These are phyloP conservation scores for Drosophila nebulosa DNA, from an alignment of 1,140 invertebrate genomes.

Conservation along the genomic window DNA sequence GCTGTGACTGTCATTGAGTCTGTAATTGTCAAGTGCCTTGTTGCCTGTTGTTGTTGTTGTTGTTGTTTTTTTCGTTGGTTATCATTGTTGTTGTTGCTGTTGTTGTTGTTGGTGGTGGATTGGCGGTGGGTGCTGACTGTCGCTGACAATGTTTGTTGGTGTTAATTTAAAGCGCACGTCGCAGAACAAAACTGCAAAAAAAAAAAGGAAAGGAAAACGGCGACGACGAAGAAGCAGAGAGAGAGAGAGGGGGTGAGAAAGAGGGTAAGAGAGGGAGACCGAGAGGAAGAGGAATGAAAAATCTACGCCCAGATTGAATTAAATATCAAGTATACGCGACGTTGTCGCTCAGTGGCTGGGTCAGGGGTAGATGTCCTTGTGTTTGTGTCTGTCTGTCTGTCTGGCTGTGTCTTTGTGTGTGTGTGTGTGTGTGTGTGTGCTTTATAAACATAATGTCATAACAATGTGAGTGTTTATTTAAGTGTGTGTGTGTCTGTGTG, in stretches of 20 bases:
- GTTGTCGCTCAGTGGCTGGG: constrained; percentile 16
- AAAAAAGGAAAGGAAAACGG: constrained; percentile 7
- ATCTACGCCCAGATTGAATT: constrained; percentile 70
- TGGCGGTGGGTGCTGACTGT: constrained; percentile 35
- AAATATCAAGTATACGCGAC: constrained; percentile 70
- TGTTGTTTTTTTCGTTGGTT: constrained; percentile 19
- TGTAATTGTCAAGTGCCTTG: constrained; percentile 72
- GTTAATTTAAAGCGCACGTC: constrained; percentile 71
- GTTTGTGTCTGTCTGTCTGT: constrained; percentile 1
- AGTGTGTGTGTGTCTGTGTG: constrained; percentile 16
- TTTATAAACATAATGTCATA: constrained; percentile 45
- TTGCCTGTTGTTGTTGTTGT: constrained; percentile 41
- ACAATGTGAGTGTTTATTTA: constrained; percentile 45
- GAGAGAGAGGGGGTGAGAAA: background rate
- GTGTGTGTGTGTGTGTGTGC: constrained; percentile 21
- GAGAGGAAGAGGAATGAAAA: constrained; percentile 43
- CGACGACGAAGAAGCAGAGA: too few relatives aligned
- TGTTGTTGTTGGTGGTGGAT: background rate
- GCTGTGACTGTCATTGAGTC: constrained; percentile 73
- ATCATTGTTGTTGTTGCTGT: constrained; percentile 23
- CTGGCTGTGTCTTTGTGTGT: constrained; percentile 4
- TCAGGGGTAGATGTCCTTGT: background rate
- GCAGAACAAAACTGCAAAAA: constrained; percentile 30
- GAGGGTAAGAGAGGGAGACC: background rate
- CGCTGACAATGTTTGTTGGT: constrained; percentile 70